Evolutionary conservation across 2,797 vertebrate species (phyloP).

Genomic region (Pelodytes ibericus): DNA sequence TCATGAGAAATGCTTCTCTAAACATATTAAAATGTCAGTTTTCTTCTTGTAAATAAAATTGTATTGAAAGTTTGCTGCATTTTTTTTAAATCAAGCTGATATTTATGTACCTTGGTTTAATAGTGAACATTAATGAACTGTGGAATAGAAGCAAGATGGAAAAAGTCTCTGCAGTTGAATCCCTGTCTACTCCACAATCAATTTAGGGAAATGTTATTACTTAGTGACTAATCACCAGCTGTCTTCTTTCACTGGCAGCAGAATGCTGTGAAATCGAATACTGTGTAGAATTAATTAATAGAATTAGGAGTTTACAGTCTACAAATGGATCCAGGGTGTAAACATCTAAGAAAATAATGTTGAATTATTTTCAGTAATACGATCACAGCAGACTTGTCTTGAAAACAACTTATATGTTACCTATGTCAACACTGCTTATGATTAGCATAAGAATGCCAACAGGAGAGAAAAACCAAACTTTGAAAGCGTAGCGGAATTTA

Average conservation of each 20-base stretch:
- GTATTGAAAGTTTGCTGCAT: background rate
- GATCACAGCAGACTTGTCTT: constrained; percentile 28
- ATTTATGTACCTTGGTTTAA: constrained; percentile 38
- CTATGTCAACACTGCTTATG: constrained; percentile 29
- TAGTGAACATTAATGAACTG: constrained; percentile 48
- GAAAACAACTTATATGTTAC: constrained; percentile 29
- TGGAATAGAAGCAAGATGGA: constrained; percentile 49
- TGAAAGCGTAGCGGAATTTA: background rate
- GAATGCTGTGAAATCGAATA: constrained; percentile 52
- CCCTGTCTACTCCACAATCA: constrained; percentile 49
- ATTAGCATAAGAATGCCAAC: constrained; percentile 26
- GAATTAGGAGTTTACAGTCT: constrained; percentile 48
- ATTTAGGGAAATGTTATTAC: constrained; percentile 53
- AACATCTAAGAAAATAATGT: constrained; percentile 30
- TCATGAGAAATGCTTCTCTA: background rate
- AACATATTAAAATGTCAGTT: background rate
- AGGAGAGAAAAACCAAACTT: background rate
- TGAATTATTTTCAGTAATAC: constrained; percentile 19
- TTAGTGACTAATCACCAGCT: constrained; percentile 57
- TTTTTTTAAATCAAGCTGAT: constrained; percentile 32
- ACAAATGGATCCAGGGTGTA: constrained; percentile 29
- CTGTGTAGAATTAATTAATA: constrained; percentile 54
- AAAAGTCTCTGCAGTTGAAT: constrained; percentile 45
- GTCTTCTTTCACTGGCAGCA: constrained; percentile 50
- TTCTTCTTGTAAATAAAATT: background rate